Percentiles rank a stretch among this genome's conserved stretches.
phyloP scores from a whole-genome alignment of 1,140 invertebrate species.

The Drosophila grimshawi region DNA sequence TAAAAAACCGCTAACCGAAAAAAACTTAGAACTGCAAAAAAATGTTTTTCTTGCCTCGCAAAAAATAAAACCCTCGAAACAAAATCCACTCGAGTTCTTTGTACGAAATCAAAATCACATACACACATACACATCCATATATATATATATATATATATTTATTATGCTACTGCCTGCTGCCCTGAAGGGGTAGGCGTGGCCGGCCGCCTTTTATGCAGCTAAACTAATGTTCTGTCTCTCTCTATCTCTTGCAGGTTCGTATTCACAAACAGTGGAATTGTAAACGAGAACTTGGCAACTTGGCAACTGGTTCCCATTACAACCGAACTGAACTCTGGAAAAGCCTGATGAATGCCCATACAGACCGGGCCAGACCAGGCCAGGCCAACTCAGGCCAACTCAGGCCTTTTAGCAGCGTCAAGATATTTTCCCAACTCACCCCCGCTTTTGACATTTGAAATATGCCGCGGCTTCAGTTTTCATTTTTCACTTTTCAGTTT shows the following conservation, averaged over 20 bases:
- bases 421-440: constrained; percentile 18
- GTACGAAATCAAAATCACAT: constrained; percentile 40
- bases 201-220: constrained; percentile 58
- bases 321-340: constrained; percentile 26
- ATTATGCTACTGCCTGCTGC: constrained; percentile 17
- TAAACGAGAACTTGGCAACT: constrained; percentile 33
- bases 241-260: constrained; percentile 68
- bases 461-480: constrained; percentile 45
- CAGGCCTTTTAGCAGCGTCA: not conserved
- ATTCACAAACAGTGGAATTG: constrained; percentile 39
- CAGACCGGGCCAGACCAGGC: constrained; percentile 13
- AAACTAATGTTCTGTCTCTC: constrained; percentile 46
- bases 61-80: constrained; percentile 26
- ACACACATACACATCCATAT: constrained; percentile 5
- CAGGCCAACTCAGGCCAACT: not conserved
- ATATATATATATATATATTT: constrained; percentile 16
- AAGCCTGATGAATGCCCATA: constrained; percentile 62
- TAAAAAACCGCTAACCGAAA: constrained; percentile 48
- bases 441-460: constrained; percentile 32
- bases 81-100: constrained; percentile 46
- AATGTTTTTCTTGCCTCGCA: constrained; percentile 13
- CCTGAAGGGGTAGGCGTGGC: constrained; percentile 38
- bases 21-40: not conserved
- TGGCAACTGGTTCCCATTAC: constrained; percentile 13
- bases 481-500: constrained; percentile 8